Conservation (phyloP, 2,113 vertebrate species). For the Eurystomus gularis region DNA sequence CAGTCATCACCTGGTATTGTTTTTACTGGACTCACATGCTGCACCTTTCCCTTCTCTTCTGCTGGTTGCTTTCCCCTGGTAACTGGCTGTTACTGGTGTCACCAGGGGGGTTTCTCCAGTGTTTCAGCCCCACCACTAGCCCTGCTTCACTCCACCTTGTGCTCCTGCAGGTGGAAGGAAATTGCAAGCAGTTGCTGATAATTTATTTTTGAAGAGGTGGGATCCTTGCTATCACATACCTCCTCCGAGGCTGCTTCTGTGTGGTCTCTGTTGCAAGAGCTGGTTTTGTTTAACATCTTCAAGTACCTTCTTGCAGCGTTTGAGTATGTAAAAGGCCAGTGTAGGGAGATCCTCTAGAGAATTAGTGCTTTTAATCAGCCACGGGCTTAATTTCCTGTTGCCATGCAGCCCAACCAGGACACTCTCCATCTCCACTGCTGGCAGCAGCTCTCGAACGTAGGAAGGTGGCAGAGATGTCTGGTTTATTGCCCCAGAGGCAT, state of each 20-base stretch:
- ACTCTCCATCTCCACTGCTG: background rate
- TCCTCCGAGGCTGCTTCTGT: background rate
- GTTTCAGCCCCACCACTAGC: background rate
- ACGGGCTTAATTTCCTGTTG: background rate
- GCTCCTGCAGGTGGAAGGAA: background rate
- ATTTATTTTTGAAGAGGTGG: background rate
- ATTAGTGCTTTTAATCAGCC: background rate
- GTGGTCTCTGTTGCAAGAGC: background rate
- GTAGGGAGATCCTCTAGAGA: background rate
- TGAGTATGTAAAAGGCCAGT: rapidly evolving
- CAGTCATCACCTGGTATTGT: rapidly evolving
- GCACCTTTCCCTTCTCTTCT: background rate
- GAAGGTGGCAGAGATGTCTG: background rate
- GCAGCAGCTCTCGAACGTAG: background rate
- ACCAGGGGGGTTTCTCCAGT: background rate
- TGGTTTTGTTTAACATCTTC: background rate
- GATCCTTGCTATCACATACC: background rate
- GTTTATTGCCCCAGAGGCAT: background rate
- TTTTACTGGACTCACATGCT: rapidly evolving
- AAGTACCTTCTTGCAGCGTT: background rate
- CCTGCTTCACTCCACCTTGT: background rate
- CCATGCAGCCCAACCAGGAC: background rate
- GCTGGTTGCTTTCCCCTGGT: background rate
- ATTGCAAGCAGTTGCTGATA: background rate
- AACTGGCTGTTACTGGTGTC: background rate